These are phyloP conservation scores for Iphiclides podalirius DNA, from an alignment of 2,888 invertebrate species.

Conservation along the genomic window DNA sequence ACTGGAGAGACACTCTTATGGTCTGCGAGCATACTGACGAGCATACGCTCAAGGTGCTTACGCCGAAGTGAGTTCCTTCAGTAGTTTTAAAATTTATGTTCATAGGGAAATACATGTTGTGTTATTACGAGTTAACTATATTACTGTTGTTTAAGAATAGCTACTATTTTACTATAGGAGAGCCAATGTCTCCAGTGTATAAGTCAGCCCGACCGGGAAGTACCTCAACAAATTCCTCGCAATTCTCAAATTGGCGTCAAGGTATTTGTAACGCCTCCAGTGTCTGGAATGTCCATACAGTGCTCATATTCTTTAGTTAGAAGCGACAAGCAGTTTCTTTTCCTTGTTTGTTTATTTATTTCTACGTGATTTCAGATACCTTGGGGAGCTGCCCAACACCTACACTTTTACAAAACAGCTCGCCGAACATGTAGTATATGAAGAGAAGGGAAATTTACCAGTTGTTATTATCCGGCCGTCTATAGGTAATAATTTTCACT, in stretches of 20 bases:
- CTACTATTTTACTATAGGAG: too few species aligned
- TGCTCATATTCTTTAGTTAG: too few species aligned
- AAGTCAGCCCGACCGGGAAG: too few species aligned
- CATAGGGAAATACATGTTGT: too few species aligned
- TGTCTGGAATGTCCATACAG: too few species aligned
- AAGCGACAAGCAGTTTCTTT: too few species aligned
- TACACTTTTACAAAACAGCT: constrained; percentile 95
- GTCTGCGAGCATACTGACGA: constrained; percentile 83
- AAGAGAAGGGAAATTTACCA: constrained; percentile 84
- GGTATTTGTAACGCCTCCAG: too few species aligned
- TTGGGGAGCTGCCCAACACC: constrained; percentile 90
- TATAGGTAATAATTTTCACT: constrained; percentile 81
- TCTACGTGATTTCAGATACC: constrained; percentile 61
- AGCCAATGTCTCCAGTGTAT: too few species aligned
- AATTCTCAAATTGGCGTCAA: too few species aligned
- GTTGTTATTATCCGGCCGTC: constrained; percentile 91
- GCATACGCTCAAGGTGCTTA: constrained; percentile 75
- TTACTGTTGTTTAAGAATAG: too few species aligned
- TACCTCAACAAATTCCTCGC: too few species aligned
- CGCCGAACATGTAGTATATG: constrained; percentile 89
- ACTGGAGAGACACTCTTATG: constrained; percentile 84
- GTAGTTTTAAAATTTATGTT: constrained; percentile 19
- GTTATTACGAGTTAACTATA: too few species aligned
- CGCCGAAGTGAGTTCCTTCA: constrained; percentile 78
- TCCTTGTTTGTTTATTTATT: neutral